phyloP scores from a whole-genome alignment of 2,113 vertebrate species.

The Sinocyclocheilus maitianheensis region DNA sequence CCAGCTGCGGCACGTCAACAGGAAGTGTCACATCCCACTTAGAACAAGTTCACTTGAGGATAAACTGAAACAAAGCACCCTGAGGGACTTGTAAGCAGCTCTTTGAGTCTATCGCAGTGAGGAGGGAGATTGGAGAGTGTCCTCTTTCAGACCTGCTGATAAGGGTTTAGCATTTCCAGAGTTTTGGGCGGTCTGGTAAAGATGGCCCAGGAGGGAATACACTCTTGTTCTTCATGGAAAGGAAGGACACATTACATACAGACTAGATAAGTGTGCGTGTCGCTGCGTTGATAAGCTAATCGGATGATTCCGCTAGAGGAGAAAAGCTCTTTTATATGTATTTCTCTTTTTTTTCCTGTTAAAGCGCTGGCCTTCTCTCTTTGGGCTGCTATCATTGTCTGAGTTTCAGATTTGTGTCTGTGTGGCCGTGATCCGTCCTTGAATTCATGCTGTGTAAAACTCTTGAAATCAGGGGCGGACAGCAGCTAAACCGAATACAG shows the following conservation, averaged over 20 bases:
- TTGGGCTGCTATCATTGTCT: conserved; percentile 22
- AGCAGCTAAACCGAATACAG: conserved; percentile 7
- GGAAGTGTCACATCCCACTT: neutral
- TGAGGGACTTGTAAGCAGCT: neutral
- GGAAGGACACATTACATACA: conserved; percentile 67
- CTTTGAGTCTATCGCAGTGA: neutral
- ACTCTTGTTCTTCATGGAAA: conserved; percentile 52
- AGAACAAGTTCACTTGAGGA: conserved; percentile 21
- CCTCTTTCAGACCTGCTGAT: conserved; percentile 56
- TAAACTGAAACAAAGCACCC: conserved; percentile 29
- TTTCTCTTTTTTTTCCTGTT: conserved; percentile 21
- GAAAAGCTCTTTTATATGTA: conserved; percentile 46
- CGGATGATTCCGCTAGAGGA: conserved; percentile 53
- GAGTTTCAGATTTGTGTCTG: conserved; percentile 8
- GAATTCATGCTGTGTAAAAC: neutral
- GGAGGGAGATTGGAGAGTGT: conserved; percentile 18
- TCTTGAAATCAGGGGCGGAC: neutral
- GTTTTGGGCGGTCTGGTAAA: conserved; percentile 55
- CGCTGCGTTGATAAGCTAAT: conserved; percentile 68
- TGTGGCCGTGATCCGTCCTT: conserved; percentile 42
- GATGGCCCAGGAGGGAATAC: conserved; percentile 59
- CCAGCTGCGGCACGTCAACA: neutral
- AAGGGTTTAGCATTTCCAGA: conserved; percentile 44
- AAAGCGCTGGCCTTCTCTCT: conserved; percentile 50
- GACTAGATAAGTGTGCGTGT: conserved; percentile 66